Percentiles rank a stretch among this genome's conserved stretches.
Evolutionary conservation across 2,888 invertebrate species (phyloP).

Genomic region (Spisula solida): DNA sequence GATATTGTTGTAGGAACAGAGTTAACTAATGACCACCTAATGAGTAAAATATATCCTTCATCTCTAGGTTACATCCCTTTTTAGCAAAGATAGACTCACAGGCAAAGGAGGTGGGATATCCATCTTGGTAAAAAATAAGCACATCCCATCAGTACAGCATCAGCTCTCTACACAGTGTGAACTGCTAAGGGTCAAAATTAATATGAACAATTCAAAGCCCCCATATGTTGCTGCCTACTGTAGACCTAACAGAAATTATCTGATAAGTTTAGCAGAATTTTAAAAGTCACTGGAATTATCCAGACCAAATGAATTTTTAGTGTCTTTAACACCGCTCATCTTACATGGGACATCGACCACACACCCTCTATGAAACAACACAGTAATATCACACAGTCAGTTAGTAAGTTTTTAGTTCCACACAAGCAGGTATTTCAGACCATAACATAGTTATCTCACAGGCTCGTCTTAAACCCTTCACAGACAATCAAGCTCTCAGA

Average conservation of each 20-base stretch:
- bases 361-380: not conserved
- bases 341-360: not conserved
- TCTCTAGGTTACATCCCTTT: no score
- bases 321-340: constrained; percentile 31
- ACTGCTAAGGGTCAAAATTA: no score
- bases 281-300: constrained; percentile 15
- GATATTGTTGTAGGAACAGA: no score
- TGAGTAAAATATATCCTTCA: no score
- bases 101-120: no score
- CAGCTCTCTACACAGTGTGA: no score
- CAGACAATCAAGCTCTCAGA: constrained; percentile 14
- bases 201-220: not conserved
- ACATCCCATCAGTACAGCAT: no score
- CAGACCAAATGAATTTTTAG: constrained; percentile 31
- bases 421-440: constrained; percentile 20
- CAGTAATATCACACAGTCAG: constrained; percentile 8
- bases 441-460: constrained; percentile 26
- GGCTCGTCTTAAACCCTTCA: constrained; percentile 10
- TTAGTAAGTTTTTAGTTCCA: not conserved
- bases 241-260: not conserved
- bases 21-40: no score
- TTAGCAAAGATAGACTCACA: no score
- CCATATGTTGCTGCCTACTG: not conserved
- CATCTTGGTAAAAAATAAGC: no score
- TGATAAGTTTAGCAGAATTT: not conserved